A percentile compares a stretch with the other conserved stretches of the same genome.
phyloP scores from a whole-genome alignment of 1,140 invertebrate genomes.

The honey bee (Apis mellifera) region DNA sequence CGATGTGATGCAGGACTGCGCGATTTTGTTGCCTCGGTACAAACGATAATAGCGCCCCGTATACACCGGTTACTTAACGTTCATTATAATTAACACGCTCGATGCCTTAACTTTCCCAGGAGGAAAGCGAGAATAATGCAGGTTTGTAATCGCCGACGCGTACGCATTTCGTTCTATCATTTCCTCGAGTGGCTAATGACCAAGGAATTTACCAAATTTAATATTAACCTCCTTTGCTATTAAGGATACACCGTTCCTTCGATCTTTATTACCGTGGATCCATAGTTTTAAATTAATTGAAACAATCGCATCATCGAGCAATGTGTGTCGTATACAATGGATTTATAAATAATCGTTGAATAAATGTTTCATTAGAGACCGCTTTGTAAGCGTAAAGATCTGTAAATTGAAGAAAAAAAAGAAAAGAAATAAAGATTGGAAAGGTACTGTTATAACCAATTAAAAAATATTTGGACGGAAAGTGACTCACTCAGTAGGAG shows the following conservation, averaged over 20 bases:
- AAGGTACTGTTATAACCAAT: neutral
- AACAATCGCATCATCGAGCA: constrained; percentile 16
- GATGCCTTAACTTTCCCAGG: constrained; percentile 80
- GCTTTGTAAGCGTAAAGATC: neutral
- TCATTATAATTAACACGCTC: constrained; percentile 79
- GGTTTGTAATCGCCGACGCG: constrained; percentile 74
- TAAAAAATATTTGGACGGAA: neutral
- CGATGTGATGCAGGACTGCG: constrained; percentile 55
- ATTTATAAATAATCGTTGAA: accelerated
- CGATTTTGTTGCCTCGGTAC: constrained; percentile 61
- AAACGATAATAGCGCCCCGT: constrained; percentile 58
- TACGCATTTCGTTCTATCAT: constrained; percentile 69
- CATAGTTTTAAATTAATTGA: constrained; percentile 28
- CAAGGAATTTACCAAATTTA: constrained; percentile 50
- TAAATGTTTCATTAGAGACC: neutral
- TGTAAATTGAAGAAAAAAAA: no score
- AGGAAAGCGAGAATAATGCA: constrained; percentile 80
- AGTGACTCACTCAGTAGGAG: neutral
- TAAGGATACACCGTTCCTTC: constrained; percentile 16
- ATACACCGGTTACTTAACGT: constrained; percentile 77
- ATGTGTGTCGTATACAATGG: neutral
- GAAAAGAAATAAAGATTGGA: neutral
- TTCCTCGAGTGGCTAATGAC: constrained; percentile 58
- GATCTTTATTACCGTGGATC: constrained; percentile 21
- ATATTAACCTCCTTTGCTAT: neutral